These are phyloP conservation scores for Mus minutoides DNA, from an alignment of 2,797 vertebrate genomes.

Conservation along the genomic window DNA sequence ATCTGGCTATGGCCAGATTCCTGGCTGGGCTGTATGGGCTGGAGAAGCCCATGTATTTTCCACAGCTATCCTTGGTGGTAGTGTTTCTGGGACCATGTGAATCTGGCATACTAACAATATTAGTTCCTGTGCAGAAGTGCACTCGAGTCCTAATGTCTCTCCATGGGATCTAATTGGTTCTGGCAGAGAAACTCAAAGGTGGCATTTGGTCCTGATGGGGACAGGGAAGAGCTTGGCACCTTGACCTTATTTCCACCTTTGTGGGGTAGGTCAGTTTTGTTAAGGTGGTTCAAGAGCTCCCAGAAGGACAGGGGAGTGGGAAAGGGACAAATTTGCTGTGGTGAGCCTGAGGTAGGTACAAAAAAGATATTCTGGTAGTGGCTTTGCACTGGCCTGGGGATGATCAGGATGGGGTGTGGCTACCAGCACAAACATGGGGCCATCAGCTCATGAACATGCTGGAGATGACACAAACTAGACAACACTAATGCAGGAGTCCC, in stretches of 20 bases:
- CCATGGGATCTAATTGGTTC: not conserved
- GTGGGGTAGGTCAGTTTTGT: not conserved
- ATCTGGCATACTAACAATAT: not conserved
- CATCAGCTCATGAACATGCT: not conserved
- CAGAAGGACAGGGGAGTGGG: not conserved
- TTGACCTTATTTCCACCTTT: not conserved
- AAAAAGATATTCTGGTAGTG: not conserved
- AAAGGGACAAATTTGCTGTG: not conserved
- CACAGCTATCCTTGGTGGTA: not conserved
- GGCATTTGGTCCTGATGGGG: not conserved
- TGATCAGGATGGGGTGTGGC: no score
- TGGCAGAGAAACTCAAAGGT: not conserved
- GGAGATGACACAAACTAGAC: not conserved
- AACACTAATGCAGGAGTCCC: not conserved
- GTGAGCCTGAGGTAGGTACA: not conserved
- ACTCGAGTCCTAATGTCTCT: no score
- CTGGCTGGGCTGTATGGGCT: not conserved
- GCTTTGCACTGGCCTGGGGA: not conserved
- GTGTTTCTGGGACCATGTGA: not conserved
- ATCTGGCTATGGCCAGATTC: not conserved
- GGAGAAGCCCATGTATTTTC: rapidly evolving
- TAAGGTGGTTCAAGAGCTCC: not conserved
- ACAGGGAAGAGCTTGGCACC: not conserved
- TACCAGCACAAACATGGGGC: rapidly evolving
- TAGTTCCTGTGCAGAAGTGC: not conserved